A percentile compares a stretch with the other conserved stretches of the same genome.
phyloP scores from a whole-genome alignment of 2,797 vertebrate genomes.

The Apogon hyalosoma region DNA sequence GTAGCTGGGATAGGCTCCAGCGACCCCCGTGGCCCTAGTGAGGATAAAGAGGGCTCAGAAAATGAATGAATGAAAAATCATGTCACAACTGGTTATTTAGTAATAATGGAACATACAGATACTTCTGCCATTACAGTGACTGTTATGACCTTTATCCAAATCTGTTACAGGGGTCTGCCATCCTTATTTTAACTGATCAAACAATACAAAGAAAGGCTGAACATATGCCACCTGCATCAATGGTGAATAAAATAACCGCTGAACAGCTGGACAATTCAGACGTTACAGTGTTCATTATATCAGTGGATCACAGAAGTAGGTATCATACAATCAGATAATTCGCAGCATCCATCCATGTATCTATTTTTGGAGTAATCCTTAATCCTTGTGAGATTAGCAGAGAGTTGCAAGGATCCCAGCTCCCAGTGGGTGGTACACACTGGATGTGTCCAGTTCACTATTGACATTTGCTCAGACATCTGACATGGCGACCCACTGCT shows the following conservation, averaged over 20 bases:
- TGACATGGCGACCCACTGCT: too few species aligned
- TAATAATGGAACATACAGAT: conserved; percentile 4
- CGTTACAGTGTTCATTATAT: conserved; percentile 9
- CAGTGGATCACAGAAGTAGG: conserved; percentile 6
- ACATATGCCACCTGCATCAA: conserved; percentile 6
- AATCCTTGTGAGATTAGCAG: too few species aligned
- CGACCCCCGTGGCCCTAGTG: too few species aligned
- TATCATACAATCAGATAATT: not conserved
- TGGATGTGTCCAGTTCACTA: too few species aligned
- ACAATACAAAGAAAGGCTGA: not conserved
- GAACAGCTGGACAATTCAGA: conserved; percentile 1
- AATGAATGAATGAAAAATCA: too few species aligned
- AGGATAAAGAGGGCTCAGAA: too few species aligned
- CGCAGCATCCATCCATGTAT: too few species aligned
- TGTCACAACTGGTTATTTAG: not conserved
- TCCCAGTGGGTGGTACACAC: too few species aligned
- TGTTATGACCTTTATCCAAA: not conserved
- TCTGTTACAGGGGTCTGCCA: not conserved
- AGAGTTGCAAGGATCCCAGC: too few species aligned
- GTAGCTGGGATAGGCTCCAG: too few species aligned
- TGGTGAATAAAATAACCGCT: not conserved
- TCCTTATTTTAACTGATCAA: conserved; percentile 15
- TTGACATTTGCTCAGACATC: too few species aligned
- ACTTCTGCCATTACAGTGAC: not conserved
- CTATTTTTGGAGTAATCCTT: too few species aligned